Conservation (phyloP, 2,888 invertebrate genomes). For the Aspidiotus destructor region DNA sequence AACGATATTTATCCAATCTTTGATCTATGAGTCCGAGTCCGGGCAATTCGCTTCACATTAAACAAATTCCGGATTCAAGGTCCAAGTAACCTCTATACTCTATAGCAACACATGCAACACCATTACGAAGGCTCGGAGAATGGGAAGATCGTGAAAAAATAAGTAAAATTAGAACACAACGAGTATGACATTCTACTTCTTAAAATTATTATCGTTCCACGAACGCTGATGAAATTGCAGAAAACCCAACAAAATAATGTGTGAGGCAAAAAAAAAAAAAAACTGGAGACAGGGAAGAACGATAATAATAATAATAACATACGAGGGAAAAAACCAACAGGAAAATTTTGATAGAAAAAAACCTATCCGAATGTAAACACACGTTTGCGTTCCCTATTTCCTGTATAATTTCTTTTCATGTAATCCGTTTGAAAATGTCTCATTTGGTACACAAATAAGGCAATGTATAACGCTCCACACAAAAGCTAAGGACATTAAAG, state of each 20-base stretch:
- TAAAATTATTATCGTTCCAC: too few species aligned
- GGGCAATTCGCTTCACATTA: too few species aligned
- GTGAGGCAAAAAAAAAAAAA: neutral
- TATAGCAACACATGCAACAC: too few species aligned
- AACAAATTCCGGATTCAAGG: too few species aligned
- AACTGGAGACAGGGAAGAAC: neutral
- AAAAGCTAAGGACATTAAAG: constrained; percentile 31
- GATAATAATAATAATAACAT: neutral
- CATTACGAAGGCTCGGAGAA: too few species aligned
- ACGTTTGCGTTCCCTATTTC: constrained; percentile 14
- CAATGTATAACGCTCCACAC: constrained; percentile 31
- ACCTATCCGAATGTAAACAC: neutral
- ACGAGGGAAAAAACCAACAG: neutral
- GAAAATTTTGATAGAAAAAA: neutral
- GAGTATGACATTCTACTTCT: too few species aligned
- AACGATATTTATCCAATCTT: too few species aligned
- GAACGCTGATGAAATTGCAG: too few species aligned
- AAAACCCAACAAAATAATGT: neutral
- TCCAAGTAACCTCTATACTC: too few species aligned
- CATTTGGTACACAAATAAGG: constrained; percentile 32
- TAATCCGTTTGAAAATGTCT: constrained; percentile 32
- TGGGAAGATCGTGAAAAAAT: too few species aligned
- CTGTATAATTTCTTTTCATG: constrained; percentile 31
- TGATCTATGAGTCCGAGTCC: too few species aligned
- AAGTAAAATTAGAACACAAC: too few species aligned